Percentiles rank a stretch among this genome's conserved stretches.
Evolutionary conservation across 1,140 invertebrate species (phyloP).

Genomic region (Cotesia vestalis): DNA sequence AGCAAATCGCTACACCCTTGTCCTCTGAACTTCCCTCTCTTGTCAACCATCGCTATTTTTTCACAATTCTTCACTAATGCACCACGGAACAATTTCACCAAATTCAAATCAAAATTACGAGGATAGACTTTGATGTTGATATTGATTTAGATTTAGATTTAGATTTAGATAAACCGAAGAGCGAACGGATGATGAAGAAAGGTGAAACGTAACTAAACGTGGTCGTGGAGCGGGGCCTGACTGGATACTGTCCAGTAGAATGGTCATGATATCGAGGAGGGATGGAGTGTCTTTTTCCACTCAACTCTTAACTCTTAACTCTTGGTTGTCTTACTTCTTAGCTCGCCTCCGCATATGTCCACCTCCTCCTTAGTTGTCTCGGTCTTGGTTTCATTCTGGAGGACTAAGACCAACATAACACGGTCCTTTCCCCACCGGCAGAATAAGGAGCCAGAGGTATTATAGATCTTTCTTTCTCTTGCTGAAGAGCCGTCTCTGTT

Average conservation of each 20-base stretch:
- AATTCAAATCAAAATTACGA: too few species aligned
- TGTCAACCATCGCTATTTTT: slow-evolving; percentile 22
- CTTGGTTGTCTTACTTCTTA: slow-evolving; percentile 2
- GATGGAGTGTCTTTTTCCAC: slow-evolving; percentile 15
- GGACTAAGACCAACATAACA: too few species aligned
- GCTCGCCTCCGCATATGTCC: slow-evolving; percentile 24
- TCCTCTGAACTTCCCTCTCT: slow-evolving; percentile 29
- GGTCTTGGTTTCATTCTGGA: too few species aligned
- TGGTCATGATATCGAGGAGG: not conserved
- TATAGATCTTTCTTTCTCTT: slow-evolving; percentile 13
- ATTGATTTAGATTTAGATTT: not conserved
- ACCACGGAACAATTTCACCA: not conserved
- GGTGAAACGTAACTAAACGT: slow-evolving; percentile 36
- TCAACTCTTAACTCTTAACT: not conserved
- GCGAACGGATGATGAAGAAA: slow-evolving; percentile 32
- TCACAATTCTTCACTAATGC: not conserved
- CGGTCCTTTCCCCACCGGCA: slow-evolving; percentile 32
- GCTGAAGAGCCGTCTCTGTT: slow-evolving; percentile 41
- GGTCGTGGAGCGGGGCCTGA: slow-evolving; percentile 1
- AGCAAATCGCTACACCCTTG: slow-evolving; percentile 30
- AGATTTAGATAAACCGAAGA: not conserved
- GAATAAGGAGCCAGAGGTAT: too few species aligned
- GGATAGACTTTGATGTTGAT: too few species aligned
- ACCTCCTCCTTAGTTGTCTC: slow-evolving; percentile 4
- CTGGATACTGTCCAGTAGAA: too few species aligned